Evolutionary conservation across 2,888 invertebrate species (phyloP).

Genomic region (Marasmarcha lunaedactyla): DNA sequence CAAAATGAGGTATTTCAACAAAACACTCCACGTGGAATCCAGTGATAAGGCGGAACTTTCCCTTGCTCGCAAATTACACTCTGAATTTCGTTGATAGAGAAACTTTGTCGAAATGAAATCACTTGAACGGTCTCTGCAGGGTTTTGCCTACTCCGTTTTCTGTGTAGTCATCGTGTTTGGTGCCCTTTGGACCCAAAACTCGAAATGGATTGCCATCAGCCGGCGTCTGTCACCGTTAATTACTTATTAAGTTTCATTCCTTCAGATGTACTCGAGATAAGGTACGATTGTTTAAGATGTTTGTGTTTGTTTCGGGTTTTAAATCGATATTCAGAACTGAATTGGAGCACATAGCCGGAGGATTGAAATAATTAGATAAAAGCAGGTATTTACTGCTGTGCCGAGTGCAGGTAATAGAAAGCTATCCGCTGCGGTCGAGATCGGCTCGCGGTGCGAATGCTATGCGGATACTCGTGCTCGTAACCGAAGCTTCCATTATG

Average conservation of each 20-base stretch:
- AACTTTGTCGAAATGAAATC: constrained; percentile 61
- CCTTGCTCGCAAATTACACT: constrained; percentile 59
- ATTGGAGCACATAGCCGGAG: not conserved
- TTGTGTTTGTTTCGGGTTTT: not conserved
- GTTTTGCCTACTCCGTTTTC: constrained; percentile 42
- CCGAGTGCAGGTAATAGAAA: constrained; percentile 27
- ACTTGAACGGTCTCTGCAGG: constrained; percentile 44
- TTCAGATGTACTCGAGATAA: constrained; percentile 9
- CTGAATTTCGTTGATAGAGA: constrained; percentile 61
- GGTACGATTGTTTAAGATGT: not conserved
- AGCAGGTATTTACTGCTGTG: constrained; percentile 21
- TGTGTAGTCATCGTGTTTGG: constrained; percentile 31
- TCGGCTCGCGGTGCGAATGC: constrained; percentile 1
- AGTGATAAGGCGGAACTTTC: constrained; percentile 62
- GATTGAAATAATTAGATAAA: constrained; percentile 19
- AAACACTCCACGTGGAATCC: constrained; percentile 65
- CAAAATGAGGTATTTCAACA: constrained; percentile 52
- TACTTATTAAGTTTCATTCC: constrained; percentile 20
- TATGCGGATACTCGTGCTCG: constrained; percentile 16
- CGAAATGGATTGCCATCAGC: constrained; percentile 18
- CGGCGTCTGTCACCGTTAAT: constrained; percentile 20
- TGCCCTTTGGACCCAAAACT: constrained; percentile 26
- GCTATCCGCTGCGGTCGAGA: constrained; percentile 28
- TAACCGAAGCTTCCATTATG: constrained; percentile 59
- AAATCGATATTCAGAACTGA: not conserved